Evolutionary conservation across 2,888 invertebrate genomes (phyloP).

Genomic region (Panopea generosa): DNA sequence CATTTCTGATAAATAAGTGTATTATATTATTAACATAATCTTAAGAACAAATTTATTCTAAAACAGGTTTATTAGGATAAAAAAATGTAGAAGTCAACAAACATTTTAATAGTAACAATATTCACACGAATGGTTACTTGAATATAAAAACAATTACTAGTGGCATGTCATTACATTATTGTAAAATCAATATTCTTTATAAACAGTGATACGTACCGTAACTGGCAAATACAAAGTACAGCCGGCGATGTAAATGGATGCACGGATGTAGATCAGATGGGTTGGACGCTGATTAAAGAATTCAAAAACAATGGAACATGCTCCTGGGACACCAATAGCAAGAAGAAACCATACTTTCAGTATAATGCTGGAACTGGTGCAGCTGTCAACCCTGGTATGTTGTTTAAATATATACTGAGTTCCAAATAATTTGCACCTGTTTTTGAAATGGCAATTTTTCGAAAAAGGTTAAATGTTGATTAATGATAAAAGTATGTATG

Average conservation of each 20-base stretch:
- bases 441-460: not conserved
- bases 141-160: too few species aligned
- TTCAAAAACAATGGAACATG: conserved; percentile 58
- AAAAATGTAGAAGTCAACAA: too few species aligned
- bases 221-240: conserved; percentile 60
- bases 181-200: too few species aligned
- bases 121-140: too few species aligned
- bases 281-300: conserved; percentile 61
- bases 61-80: too few species aligned
- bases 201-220: conserved; percentile 46
- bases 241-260: conserved; percentile 39
- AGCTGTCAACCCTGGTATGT: conserved; percentile 36
- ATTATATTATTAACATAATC: too few species aligned
- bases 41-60: too few species aligned
- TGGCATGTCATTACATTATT: too few species aligned
- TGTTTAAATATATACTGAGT: not conserved
- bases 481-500: too few species aligned
- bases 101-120: too few species aligned
- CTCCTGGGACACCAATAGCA: conserved; percentile 57
- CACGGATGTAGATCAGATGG: conserved; percentile 41
- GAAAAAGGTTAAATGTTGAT: too few species aligned
- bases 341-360: conserved; percentile 65
- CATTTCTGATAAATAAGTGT: too few species aligned
- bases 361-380: conserved; percentile 55
- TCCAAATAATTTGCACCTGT: not conserved